Evolutionary conservation across 2,888 invertebrate species (phyloP), one percentile per base, ranked within the genome.

Genomic region (Rhimphoctona megacephalus): DNA sequence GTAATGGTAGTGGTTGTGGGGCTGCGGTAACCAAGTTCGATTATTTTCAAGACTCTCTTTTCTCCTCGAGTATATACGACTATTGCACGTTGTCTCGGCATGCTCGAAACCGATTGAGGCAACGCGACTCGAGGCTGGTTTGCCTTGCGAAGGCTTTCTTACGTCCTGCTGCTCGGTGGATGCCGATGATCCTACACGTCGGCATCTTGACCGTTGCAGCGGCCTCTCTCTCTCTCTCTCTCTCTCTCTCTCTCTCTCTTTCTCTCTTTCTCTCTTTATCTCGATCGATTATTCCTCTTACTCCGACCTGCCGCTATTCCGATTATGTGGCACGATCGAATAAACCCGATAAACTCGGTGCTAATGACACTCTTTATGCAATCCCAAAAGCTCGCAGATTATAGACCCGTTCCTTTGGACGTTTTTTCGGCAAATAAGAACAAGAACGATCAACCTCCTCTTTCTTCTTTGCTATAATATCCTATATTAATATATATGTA

Each of bases 111-210:
- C 85, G 80, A 77, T 85, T 83, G 69, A 80, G 83, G 82, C 85
- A 81, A 84, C 88, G 61, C 61, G 83, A 85, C 84, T 79, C 78
- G 85, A 77, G 90, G 89, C 91, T 87, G 90, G 92, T 91, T 92
- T 89, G 89, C 91, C 91, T 92, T 91, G 92, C 90, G 89, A 91
- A 90, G 91, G 89, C 89, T 91, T 90, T 91, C 91, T 91, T 90
- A 87, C 88, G 89, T 87, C 81, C 81, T 85, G 86, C 67, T 46
- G 49, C 79, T 39, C 33, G 66, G 61, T 64, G 61, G 78, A 83
- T 77, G 49, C 80, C 84, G 84, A 52, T 86, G 86, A 85, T 87
- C 85, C 86, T 83, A 67, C 61, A 76, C 86, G 82, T 22, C 81
- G 54, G 25, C 30, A 52, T 70, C 43, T 52, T n/a, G 39, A 61